Base-by-base conservation (phyloP, 2,888 invertebrate genomes). In the Taphrorychus bicolor region DNA sequence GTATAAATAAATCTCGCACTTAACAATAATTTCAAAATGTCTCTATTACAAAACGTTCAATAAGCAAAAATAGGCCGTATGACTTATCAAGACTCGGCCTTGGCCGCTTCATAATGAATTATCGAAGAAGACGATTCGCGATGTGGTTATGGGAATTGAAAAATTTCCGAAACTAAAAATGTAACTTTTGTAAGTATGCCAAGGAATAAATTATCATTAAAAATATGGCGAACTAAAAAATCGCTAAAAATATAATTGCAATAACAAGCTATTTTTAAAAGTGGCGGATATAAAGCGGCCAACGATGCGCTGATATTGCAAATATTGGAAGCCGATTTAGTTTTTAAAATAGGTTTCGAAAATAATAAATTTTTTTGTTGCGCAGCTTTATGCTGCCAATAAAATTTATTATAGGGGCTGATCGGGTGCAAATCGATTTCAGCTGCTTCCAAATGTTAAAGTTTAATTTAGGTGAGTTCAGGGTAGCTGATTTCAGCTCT, bases 141-240 rank as follows among this genome's bases (percentile, higher is more conserved):
- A 32, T n/a, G n/a, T n/a, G n/a, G n/a, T n/a, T n/a, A n/a, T 32
- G 32, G 32, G 11, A 32, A 32, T 11, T 32, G 32, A 32, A 32
- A 32, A 32, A 32, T 32, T 32, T 32, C 32, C 40, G 54, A 59
- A 65, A 65, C 59, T 65, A 59, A 65, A 65, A 65, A 65, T 59
- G 53, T 32, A 57, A 53, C 42, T 23, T 65, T 58, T 69, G 69
- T 52, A 65, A 51, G 54, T 21, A 18, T 69, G 69, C 69, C 69
- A 69, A 62, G 58, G 54, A 65, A 69, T 66, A 70, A 70, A 66
- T 70, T 63, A 48, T 56, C 58, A 63, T 66, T 70, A 66, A 70
- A 70, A 68, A 68, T 63, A 68, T 68, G 68, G 68, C 68, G 68
- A 59, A 59, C 63, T 68, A 63, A 68, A 63, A 68, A 68, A 68